Conservation (phyloP, 2,797 vertebrate genomes). For the Sebastes nivosus region DNA sequence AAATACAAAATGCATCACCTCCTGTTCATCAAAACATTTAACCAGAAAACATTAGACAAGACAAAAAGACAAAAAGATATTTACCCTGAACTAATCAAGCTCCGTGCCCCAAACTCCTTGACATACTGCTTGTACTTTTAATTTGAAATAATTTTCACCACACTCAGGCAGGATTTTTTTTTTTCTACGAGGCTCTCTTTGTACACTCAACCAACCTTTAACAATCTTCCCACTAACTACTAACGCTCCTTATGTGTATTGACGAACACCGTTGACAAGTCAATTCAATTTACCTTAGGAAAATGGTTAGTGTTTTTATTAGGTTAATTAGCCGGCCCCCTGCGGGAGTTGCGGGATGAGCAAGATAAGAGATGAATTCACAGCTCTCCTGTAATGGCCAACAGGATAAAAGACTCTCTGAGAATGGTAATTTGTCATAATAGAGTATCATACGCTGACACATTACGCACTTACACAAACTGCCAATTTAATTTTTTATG, state of each 20-base stretch:
- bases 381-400: conserved; percentile 63
- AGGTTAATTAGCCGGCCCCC: conserved; percentile 94
- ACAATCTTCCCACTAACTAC: conserved; percentile 63
- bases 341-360: conserved; percentile 89
- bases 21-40: neutral
- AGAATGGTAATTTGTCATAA: conserved; percentile 44
- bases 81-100: neutral
- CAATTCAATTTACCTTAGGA: conserved; percentile 96
- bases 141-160: conserved; percentile 1
- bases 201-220: conserved; percentile 27
- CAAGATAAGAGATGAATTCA: conserved; percentile 80
- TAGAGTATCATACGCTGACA: conserved; percentile 15
- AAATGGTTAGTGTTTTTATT: conserved; percentile 97
- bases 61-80: neutral
- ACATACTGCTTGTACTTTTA: neutral
- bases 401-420: conserved; percentile 38
- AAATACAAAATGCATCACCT: neutral
- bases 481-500: neutral
- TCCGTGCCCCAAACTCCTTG: neutral
- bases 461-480: neutral
- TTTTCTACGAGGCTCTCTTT: conserved; percentile 1
- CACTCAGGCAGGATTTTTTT: neutral
- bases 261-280: conserved; percentile 91
- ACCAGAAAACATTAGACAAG: neutral
- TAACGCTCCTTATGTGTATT: conserved; percentile 84